Evolutionary conservation across 2,888 invertebrate genomes (phyloP).

Genomic region (Drosophila hawaiiensis): DNA sequence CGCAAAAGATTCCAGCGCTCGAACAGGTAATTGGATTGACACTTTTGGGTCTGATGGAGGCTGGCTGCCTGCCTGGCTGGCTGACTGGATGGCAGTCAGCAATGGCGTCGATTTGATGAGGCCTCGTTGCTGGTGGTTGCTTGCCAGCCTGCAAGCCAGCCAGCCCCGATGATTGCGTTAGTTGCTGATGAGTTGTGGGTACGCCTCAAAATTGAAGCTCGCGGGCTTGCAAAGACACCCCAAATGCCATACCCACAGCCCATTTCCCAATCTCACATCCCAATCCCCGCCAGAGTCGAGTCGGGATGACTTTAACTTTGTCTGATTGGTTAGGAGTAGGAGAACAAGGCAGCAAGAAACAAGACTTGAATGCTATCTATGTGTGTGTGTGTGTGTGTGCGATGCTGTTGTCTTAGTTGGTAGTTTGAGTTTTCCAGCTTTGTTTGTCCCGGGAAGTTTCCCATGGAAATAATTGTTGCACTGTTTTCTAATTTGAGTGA

Average conservation of each 20-base stretch:
- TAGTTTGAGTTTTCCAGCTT: slow-evolving; percentile 41
- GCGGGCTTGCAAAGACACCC: slow-evolving; percentile 55
- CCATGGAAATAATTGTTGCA: slow-evolving; percentile 72
- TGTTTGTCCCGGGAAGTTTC: slow-evolving; percentile 48
- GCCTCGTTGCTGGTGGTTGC: slow-evolving; percentile 69
- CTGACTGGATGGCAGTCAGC: slow-evolving; percentile 24
- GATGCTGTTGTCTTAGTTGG: slow-evolving; percentile 30
- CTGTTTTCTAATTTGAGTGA: slow-evolving; percentile 72
- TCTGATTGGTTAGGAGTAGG: slow-evolving; percentile 56
- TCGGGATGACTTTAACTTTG: slow-evolving; percentile 55
- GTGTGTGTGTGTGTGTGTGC: slow-evolving; percentile 1
- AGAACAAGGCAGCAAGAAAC: neutral
- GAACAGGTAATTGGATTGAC: slow-evolving; percentile 84
- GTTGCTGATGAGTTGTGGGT: slow-evolving; percentile 67
- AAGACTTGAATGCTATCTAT: slow-evolving; percentile 12
- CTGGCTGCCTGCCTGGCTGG: slow-evolving; percentile 4
- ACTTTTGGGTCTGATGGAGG: slow-evolving; percentile 77
- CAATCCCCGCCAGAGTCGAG: slow-evolving; percentile 17
- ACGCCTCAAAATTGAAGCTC: slow-evolving; percentile 67
- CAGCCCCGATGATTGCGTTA: slow-evolving; percentile 75
- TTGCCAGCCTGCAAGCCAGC: slow-evolving; percentile 40
- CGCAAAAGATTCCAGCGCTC: slow-evolving; percentile 82
- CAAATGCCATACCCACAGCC: neutral
- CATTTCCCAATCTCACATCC: slow-evolving; percentile 4
- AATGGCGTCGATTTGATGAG: slow-evolving; percentile 74